Base-by-base conservation (phyloP, 2,113 vertebrate species). In the Microcebus tavaratra region DNA sequence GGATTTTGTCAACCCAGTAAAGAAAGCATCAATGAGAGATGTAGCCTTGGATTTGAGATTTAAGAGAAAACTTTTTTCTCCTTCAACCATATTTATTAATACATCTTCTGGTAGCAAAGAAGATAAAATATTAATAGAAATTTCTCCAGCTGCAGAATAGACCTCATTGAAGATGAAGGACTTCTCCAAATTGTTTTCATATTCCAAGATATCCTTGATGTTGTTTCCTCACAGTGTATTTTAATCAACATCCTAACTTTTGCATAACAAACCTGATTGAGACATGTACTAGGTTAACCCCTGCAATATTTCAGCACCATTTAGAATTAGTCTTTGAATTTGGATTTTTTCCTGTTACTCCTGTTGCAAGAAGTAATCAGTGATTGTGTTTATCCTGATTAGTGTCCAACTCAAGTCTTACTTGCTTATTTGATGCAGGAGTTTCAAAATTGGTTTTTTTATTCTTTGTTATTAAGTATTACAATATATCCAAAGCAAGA, bases 51-150 rank as follows among this genome's bases (percentile, higher is more conserved):
- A 92, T 72, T 29, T 61, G 4, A n/a, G 36, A 84, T 72, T 94
- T 96, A 39, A 72, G 55, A 92, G 36, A 95, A 55, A 72, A 63
- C 65, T 88, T 92, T 87, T 79, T 45, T 84, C 27, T 80, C 50
- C 10, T 88, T 65, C 23, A 2, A 76, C 11, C 31, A 72, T 27
- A 65, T 55, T 88, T 6, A 57, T 57, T 57, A 57, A 57, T 57
- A 13, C 21, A 80, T 89, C 15, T 88, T 85, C 3, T n/a, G 15
- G 61, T 78, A 89, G 8, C 23, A 94, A 94, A 83, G 57, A 78
- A 65, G 8, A 76, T 59, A 65, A 89, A 84, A 72, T 57, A 57
- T 21, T 57, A 57, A 57, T n/a, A 81, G 39, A 91, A 93, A 68
- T 0, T 11, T 82, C 15, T 76, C 72, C 67, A 80, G 20, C 25